Conservation (phyloP, 2,797 vertebrate genomes). For the Peromyscus attwateri region DNA sequence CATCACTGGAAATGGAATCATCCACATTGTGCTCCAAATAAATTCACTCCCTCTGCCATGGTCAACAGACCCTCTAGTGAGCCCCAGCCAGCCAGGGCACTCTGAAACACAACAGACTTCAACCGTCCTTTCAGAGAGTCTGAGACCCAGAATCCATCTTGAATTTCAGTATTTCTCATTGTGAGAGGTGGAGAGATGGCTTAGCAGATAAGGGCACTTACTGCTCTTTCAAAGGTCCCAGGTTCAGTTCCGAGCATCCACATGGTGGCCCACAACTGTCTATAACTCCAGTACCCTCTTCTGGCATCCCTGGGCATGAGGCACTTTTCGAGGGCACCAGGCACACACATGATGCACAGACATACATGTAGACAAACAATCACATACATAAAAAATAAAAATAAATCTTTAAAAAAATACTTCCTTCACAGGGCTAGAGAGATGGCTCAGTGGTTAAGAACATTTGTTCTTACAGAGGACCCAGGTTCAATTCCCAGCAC, state of each 20-base stretch:
- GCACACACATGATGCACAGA: neutral
- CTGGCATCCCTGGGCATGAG: neutral
- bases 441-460: neutral
- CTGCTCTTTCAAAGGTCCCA: neutral
- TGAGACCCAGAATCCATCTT: neutral
- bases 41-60: neutral
- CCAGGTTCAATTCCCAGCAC: neutral
- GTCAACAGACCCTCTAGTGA: neutral
- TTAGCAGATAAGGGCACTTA: neutral
- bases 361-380: neutral
- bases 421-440: neutral
- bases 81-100: neutral
- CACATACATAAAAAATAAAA: neutral
- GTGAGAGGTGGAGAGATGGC: neutral
- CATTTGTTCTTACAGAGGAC: neutral
- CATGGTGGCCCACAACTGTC: neutral
- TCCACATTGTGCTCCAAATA: neutral
- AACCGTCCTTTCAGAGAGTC: neutral
- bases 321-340: too few relatives aligned
- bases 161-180: neutral
- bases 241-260: neutral
- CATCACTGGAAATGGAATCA: neutral
- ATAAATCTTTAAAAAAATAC: neutral
- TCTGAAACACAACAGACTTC: neutral
- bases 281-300: neutral